Base-by-base conservation (phyloP, 2,888 invertebrate genomes). In the Tridacna crocea region DNA sequence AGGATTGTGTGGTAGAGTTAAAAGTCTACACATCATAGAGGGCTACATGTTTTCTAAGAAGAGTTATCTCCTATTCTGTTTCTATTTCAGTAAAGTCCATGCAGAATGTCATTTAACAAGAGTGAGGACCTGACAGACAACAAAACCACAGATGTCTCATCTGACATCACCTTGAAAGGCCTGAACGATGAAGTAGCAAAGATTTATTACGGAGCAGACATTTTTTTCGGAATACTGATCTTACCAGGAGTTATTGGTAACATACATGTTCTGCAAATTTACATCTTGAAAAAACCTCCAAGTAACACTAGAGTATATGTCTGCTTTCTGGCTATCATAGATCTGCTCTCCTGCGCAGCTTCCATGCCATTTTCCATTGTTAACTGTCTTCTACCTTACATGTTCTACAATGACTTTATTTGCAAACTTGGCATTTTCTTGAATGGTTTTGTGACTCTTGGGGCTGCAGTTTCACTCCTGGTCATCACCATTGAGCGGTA, bases 191-290 rank as follows among this genome's bases (percentile, higher is more conserved):
- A 17, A 19, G 48, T 13, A 47, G 68, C 68, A 10, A 68, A 22
- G 47, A 68, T 48, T 19, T 68, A 68, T 13, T 47, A 68, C 48
- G 68, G 68, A 13, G 68, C 68, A 15, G 68, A 12, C 27, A 24
- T 68, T 24, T 22, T 68, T 6, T 48, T 68, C 22, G 68, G 47
- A 46, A 48, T 22, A 12, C 68, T 68, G n/a, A 68, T 68, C 12
- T 15, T 70, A 13, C 70, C 70, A 12, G 70, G 70, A 10, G 51
- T 70, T 3, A 51, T 70, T 12, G 51, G 70, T 19, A 48, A 70
- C 51, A 48, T 70, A 6, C 70, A 70, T 70, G 70, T 70, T 22
- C 51, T 70, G 26, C 26, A 70, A 11, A 70, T 70, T 51, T 70
- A 70, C 51, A 70, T 70, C 26, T 24, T 19, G 19, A 70, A 70